Conservation (phyloP, 2,888 invertebrate species). For the Dynastes hyllus region DNA sequence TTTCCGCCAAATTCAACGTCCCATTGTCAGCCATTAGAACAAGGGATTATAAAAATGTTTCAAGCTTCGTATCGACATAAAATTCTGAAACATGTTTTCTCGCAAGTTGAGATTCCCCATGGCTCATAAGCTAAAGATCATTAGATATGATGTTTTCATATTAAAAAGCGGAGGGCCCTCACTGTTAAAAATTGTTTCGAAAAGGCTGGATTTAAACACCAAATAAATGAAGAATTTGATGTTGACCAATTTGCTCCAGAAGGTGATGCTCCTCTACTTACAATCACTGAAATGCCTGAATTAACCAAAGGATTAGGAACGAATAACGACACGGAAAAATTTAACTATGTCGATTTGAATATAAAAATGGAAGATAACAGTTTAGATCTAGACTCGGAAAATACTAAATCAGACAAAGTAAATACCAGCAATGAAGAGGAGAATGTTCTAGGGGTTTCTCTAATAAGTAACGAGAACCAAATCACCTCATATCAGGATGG, state of each 20-base stretch:
- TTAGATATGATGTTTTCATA: too few relatives aligned
- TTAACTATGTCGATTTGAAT: neutral
- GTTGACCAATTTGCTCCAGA: neutral
- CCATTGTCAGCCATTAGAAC: neutral
- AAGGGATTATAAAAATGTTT: neutral
- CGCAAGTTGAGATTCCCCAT: neutral
- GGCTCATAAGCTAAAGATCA: neutral
- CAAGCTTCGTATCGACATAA: neutral
- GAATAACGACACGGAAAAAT: neutral
- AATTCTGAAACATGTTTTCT: neutral
- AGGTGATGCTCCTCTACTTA: neutral
- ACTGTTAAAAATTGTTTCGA: neutral
- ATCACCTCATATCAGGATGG: too few relatives aligned
- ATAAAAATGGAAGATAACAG: neutral
- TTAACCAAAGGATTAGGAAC: neutral
- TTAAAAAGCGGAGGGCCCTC: too few relatives aligned
- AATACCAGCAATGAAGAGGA: too few relatives aligned
- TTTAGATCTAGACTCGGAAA: neutral
- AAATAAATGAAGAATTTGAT: neutral
- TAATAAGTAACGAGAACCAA: too few relatives aligned
- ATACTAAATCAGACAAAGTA: too few relatives aligned
- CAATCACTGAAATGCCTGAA: neutral
- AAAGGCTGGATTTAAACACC: neutral
- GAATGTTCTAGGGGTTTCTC: too few relatives aligned
- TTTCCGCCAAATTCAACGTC: constrained; percentile 10